Evolutionary conservation across 2,113 vertebrate species (phyloP), one percentile per base, ranked within the genome.

Genomic region (Podarcis muralis): DNA sequence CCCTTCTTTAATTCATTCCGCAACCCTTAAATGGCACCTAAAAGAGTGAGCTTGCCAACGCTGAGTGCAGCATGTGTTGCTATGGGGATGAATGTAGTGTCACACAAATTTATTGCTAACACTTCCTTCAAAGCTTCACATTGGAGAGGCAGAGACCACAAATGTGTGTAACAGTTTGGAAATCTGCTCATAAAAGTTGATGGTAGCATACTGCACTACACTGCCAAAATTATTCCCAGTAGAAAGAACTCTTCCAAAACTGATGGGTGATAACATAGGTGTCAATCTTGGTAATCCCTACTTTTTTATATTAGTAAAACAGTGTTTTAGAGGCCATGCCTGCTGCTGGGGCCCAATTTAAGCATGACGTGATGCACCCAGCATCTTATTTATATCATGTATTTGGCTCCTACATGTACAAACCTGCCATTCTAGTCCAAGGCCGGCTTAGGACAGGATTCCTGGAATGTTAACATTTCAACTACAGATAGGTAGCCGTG

Each of bases 81-180:
- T 65, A 90, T 90, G 89, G 89, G 65, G 23, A 90, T 72, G 85
- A 30, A 76, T 90, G 81, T 72, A 66, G 85, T 90, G 89, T 90
- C 85, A 90, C 85, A 90, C 89, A 90, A 78, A 90, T 87, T 90
- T 71, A 87, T 83, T 83, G 65, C 85, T 87, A 90, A 83, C 81
- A 85, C 88, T 89, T 90, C 85, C 74, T 74, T 83, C 84, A 77
- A 87, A 87, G 85, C 85, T 87, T 87, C 74, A 76, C 81, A 83
- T 25, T 37, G 83, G 88, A 75, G 80, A 87, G 66, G 74, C 89
- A 90, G 48, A 83, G 72, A 90, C 80, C 65, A 78, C 62, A 83
- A 83, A 87, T 77, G 53, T 87, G 85, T 83, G 81, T 83, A 88
- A 83, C 81, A 88, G 74, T 78, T 68, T 83, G 23, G 62, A 84